Conservation (phyloP, 2,888 invertebrate genomes). For the Eustalomyia histrio region DNA sequence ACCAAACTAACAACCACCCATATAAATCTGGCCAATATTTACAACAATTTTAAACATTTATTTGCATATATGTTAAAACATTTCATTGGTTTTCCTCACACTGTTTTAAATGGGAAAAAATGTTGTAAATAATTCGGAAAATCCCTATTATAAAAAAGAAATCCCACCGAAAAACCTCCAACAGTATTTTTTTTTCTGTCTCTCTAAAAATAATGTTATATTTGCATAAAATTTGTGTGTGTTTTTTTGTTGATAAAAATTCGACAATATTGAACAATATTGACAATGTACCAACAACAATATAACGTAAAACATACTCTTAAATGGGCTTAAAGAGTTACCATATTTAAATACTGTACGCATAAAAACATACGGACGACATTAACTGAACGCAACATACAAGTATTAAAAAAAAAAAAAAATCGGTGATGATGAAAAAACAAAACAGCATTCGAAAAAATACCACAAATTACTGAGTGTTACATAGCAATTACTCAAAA, state of each 20-base stretch:
- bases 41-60: background rate
- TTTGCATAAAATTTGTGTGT: background rate
- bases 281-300: conserved; percentile 53
- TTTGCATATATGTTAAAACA: conserved; percentile 16
- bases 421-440: background rate
- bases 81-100: conserved; percentile 12
- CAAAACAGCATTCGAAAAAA: conserved; percentile 5
- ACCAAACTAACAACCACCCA: background rate
- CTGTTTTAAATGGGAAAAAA: background rate
- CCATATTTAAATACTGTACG: conserved; percentile 52
- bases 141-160: conserved; percentile 17
- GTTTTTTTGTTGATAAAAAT: conserved; percentile 4
- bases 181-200: background rate
- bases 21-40: conserved; percentile 18
- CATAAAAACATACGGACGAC: conserved; percentile 2
- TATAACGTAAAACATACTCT: conserved; percentile 55
- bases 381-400: background rate
- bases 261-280: conserved; percentile 45
- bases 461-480: conserved; percentile 53
- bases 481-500: conserved; percentile 53
- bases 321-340: conserved; percentile 55
- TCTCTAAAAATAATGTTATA: conserved; percentile 3
- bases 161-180: conserved; percentile 10
- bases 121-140: conserved; percentile 22
- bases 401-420: background rate